Percentiles rank a stretch among this genome's conserved stretches.
These are phyloP conservation scores for Thalassophryne amazonica DNA, from an alignment of 2,797 vertebrate species.

Conservation along the genomic window DNA sequence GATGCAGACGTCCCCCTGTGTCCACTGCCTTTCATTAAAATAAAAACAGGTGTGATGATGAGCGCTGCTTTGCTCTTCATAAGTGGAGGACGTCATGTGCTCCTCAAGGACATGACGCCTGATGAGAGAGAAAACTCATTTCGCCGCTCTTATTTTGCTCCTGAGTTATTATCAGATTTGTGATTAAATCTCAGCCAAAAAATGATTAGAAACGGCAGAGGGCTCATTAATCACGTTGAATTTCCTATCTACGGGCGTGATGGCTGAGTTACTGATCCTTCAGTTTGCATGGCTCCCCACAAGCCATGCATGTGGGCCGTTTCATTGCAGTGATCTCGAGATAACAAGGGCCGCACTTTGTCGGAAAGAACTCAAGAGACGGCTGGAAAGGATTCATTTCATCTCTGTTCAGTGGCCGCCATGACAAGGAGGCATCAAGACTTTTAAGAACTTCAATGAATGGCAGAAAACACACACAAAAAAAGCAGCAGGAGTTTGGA, in stretches of 20 bases:
- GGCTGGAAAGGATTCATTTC: conserved; percentile 46
- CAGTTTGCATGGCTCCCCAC: conserved; percentile 34
- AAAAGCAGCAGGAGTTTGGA: conserved; percentile 50
- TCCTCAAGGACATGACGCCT: conserved; percentile 67
- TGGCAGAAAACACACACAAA: conserved; percentile 47
- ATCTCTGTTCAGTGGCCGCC: conserved; percentile 48
- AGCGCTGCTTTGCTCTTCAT: conserved; percentile 58
- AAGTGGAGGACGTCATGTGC: conserved; percentile 51
- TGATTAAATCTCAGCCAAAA: conserved; percentile 72
- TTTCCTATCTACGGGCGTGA: conserved; percentile 36
- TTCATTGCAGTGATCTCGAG: conserved; percentile 60
- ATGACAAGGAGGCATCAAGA: conserved; percentile 55
- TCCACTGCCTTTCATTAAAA: conserved; percentile 31
- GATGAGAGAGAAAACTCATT: conserved; percentile 69
- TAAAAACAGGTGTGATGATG: conserved; percentile 27
- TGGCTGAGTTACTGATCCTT: conserved; percentile 52
- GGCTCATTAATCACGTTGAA: conserved; percentile 67
- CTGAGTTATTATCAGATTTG: conserved; percentile 71
- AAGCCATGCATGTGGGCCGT: conserved; percentile 45
- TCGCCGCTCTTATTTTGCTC: conserved; percentile 65
- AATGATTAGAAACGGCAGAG: conserved; percentile 72
- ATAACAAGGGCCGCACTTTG: conserved; percentile 54
- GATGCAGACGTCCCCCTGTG: conserved; percentile 29
- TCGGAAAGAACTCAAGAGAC: conserved; percentile 49
- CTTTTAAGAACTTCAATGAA: conserved; percentile 56